Evolutionary conservation across 2,888 invertebrate species (phyloP), one percentile per base, ranked within the genome.

Genomic region (Diarsia rubi): DNA sequence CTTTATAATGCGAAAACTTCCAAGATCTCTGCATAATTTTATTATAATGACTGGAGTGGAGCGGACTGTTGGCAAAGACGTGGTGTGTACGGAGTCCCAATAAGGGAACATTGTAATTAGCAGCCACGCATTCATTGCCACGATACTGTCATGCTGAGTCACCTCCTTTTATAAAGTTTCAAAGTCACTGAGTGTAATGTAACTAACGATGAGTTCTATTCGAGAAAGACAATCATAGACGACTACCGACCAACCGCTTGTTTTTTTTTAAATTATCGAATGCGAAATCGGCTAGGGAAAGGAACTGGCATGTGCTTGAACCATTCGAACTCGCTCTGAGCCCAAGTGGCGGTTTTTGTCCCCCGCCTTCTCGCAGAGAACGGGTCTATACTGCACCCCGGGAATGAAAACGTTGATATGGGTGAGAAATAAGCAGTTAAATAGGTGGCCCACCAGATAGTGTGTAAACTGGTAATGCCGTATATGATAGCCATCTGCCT

Each of bases 81-180:
- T 52, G 52, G 24, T 54, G 6, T 54, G 21, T 16, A 12, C 52
- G 27, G 49, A 59, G n/a, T 52, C 62, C 69, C 42, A 73, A 64
- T 73, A 82, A 72, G 82, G 73, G 60, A 67, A 69, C 75, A 59
- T 75, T 82, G 59, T 71, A 77, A 79, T 80, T 84, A 86, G 75
- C 84, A 77, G 54, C 37, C 52, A 47, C 45, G 85, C 67, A 76
- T 80, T 79, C 75, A 81, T 76, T 81, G 78, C 80, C 85, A 76
- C 65, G 52, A 63, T 63, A 57, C 68, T 78, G 80, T 75, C 82
- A 66, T 54, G 47, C 64, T 73, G 82, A 81, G 57, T 84, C 81
- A 79, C 63, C 64, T 66, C 75, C 82, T 74, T 84, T 79, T 84
- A 71, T 52, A 57, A 72, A 66, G 65, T 68, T 74, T 63, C 78